Base-by-base conservation (phyloP, 1,140 invertebrate genomes). In the Bombus soroeensis region DNA sequence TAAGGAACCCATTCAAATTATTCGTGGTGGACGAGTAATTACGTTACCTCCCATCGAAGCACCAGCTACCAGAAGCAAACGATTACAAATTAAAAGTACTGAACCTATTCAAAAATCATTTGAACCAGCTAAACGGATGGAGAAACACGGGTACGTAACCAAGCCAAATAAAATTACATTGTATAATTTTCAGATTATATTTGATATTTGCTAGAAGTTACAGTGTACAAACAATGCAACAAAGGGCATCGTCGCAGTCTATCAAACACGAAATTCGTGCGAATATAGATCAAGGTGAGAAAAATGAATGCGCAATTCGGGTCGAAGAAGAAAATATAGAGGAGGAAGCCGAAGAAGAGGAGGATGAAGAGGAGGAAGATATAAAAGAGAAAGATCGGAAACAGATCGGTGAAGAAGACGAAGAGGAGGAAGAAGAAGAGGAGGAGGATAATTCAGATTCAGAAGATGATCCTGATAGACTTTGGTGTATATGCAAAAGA, bases 401-500 rank as follows among this genome's bases (percentile, higher is more conserved):
- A 83, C 96, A 97, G 80, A 95, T 95, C 3, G 97, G 96, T 93
- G 97, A 97, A 32, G 98, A 99, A 94, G 59, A 22, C 0, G 32
- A 18, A 6, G 53, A 76, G 1, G 95, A 95, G 3, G 94, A 95
- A 10, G 94, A 94, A 9, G 93, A 94, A 0, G 96, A 96, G 8
- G 95, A 95, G 78, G 96, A 97, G 79, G 95, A 96, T 37, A 96
- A 96, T 90, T 96, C 95, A 1, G 97, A 96, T 94, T 97, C 98
- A 25, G 98, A 99, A 95, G 98, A 99, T 95, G 98, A 99, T 96
- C 98, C 98, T 8, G 97, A 98, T 89, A 97, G 98, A 95, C 95
- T 99, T 39, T 99, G 98, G 98, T 99, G 99, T 94, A 98, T 99
- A 92, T 99, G 99, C 93, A 97, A 97, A 91, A 98, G 98, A 92